Conservation (phyloP, 1,140 invertebrate species). For the Bombus pyrosoma region DNA sequence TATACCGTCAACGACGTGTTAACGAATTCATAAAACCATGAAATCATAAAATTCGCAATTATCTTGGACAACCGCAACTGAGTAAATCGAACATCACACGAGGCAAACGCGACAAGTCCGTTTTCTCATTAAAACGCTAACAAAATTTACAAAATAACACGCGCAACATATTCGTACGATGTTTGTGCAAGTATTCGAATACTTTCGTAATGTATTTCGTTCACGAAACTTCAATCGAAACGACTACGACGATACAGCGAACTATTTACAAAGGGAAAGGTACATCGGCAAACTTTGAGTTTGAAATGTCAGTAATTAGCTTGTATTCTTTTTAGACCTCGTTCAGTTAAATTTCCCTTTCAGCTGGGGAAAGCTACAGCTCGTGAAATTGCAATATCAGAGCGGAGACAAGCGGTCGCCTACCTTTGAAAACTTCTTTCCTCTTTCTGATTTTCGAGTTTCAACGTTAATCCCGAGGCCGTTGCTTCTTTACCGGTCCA, state of each 20-base stretch:
- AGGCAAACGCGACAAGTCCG: no score
- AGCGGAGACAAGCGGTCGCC: background rate
- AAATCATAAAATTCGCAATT: background rate
- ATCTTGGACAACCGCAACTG: background rate
- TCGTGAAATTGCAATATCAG: conserved; percentile 13
- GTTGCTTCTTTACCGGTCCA: background rate
- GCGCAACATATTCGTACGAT: background rate
- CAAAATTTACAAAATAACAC: background rate
- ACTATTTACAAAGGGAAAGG: background rate
- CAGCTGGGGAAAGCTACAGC: no score
- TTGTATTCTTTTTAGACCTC: background rate
- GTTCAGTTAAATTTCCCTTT: background rate
- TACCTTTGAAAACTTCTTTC: background rate
- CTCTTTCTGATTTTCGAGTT: conserved; percentile 23
- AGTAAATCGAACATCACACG: background rate
- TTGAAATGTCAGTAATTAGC: background rate
- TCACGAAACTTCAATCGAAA: background rate
- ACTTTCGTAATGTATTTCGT: no score
- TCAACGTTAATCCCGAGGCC: conserved; percentile 9
- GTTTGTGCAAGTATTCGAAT: background rate
- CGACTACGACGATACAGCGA: background rate
- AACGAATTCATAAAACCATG: background rate
- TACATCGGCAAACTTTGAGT: background rate
- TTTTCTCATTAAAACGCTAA: no score
- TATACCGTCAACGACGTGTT: background rate